Base-by-base conservation (phyloP, 1,140 invertebrate genomes). In the Drosophila bifasciata region DNA sequence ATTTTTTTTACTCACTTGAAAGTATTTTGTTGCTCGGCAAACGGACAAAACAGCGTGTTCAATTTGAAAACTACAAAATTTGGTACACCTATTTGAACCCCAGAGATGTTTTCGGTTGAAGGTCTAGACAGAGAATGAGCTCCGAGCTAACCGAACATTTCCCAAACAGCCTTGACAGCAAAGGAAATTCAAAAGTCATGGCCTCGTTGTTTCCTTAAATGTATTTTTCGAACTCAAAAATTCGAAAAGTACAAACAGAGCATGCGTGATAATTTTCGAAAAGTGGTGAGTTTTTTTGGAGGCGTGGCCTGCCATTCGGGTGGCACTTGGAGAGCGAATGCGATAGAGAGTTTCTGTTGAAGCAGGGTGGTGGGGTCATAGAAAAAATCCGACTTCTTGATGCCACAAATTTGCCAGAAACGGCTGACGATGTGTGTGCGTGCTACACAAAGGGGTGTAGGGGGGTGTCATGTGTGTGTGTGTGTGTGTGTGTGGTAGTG, bases 361-460 rank as follows among this genome's bases (percentile, higher is more conserved):
- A 32, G 28, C 17, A 58, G 17, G 60, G n/a, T n/a, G 17, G 56
- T 48, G 41, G 43, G 45, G 58, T 49, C 69, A 83, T 73, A 76
- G 76, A 88, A 91, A 88, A 91, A 91, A 91, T 88, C 75, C 89
- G 89, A 91, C 89, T 91, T 91, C 90, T 91, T 91, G 89, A 91
- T 89, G 90, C 75, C 83, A 61, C 89, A 90, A 91, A 91, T 91
- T 89, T 90, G 86, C 69, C 73, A 68, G 32, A 36, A 36, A 13
- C 32, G 32, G 32, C 23, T 25, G 23, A 25, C 23, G 23, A 52
- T 71, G 56, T 58, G 56, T 78, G 59, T 75, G 51, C 70, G 61
- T 60, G 51, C 48, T 45, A 7, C 45, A 36, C 11, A 21, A n/a
- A 11, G 15, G 19, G 36, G 36, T 16, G 52, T 11, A 43, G 5